Percentiles rank a stretch among this genome's conserved stretches.
phyloP scores from a whole-genome alignment of 2,797 vertebrate species.

The Zonotrichia albicollis region DNA sequence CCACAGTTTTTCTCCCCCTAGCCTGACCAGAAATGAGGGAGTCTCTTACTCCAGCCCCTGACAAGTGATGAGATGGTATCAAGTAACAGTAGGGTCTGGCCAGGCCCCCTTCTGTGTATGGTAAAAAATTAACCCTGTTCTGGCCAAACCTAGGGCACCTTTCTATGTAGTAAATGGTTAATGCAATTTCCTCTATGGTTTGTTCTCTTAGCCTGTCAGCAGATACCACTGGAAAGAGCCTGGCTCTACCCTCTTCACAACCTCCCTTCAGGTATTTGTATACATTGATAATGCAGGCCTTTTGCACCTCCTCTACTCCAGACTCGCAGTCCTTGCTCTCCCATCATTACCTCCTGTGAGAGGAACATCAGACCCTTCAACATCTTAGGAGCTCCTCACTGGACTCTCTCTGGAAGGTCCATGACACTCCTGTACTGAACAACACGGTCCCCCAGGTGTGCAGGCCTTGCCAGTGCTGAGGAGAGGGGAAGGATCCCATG shows the following conservation, averaged over 20 bases:
- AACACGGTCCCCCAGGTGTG: neutral
- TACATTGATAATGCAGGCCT: neutral
- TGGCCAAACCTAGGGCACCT: neutral
- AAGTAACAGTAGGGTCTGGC: neutral
- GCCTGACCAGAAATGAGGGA: neutral
- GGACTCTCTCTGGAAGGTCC: neutral
- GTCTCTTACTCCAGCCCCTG: neutral
- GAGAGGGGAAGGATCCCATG: neutral
- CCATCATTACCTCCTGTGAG: neutral
- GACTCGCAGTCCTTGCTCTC: neutral
- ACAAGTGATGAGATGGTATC: neutral
- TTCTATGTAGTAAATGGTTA: neutral
- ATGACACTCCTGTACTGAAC: too few relatives aligned
- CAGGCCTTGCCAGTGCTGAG: neutral
- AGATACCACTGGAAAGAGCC: neutral
- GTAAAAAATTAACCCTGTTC: neutral
- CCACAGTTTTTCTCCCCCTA: neutral
- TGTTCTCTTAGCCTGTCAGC: neutral
- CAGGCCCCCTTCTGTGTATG: neutral
- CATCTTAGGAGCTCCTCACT: neutral
- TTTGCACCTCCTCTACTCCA: neutral
- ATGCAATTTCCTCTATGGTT: neutral
- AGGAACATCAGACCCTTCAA: neutral
- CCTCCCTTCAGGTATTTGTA: neutral
- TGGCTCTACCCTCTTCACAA: neutral